phyloP scores from a whole-genome alignment of 2,113 vertebrate species.

The Oncorhynchus gorbuscha region DNA sequence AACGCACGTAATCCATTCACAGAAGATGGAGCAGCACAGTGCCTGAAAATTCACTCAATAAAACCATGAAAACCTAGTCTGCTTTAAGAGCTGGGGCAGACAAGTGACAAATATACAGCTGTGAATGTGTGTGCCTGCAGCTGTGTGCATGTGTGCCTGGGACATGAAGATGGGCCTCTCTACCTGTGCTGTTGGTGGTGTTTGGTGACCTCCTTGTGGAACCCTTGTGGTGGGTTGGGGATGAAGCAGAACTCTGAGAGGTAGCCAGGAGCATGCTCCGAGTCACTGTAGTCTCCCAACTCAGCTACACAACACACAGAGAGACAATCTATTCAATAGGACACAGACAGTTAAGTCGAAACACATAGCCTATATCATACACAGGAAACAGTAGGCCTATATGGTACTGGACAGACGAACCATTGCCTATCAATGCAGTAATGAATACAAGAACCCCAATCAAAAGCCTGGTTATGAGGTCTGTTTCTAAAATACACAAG shows the following conservation, averaged over 20 bases:
- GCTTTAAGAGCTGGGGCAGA: not conserved
- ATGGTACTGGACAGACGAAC: too few relatives aligned
- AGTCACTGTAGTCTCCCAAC: slow-evolving; percentile 90
- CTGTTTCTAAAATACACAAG: not conserved
- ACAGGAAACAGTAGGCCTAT: too few relatives aligned
- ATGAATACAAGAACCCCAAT: not conserved
- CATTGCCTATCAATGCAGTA: not conserved
- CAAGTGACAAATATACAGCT: not conserved
- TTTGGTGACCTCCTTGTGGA: slow-evolving; percentile 97
- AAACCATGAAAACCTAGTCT: not conserved
- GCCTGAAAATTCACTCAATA: too few relatives aligned
- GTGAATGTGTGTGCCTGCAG: too few relatives aligned
- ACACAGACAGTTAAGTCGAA: too few relatives aligned
- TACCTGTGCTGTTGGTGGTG: slow-evolving; percentile 98
- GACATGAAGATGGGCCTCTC: slow-evolving; percentile 16
- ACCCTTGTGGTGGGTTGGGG: slow-evolving; percentile 90
- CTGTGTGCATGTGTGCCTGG: not conserved
- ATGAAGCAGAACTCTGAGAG: slow-evolving; percentile 93
- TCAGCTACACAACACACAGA: slow-evolving; percentile 82
- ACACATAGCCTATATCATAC: not conserved
- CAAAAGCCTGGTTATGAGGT: not conserved
- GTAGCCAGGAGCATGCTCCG: slow-evolving; percentile 87
- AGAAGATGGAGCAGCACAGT: not conserved
- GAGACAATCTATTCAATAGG: not conserved
- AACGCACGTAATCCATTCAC: not conserved